Evolutionary conservation across 2,113 vertebrate genomes (phyloP).

Genomic region (Coracopsis vasa): DNA sequence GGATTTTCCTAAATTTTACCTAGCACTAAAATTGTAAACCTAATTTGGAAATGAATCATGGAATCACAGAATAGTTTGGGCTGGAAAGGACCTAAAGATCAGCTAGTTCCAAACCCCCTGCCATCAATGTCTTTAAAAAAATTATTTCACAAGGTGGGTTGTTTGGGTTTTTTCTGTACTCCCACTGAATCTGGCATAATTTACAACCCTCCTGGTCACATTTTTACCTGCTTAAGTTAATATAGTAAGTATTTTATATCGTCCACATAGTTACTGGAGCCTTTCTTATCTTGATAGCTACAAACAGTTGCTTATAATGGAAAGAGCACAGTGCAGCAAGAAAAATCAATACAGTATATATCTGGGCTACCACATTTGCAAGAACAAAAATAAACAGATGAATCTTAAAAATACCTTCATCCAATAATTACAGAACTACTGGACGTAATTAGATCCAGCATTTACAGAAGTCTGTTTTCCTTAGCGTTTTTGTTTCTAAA

Average conservation of each 20-base stretch:
- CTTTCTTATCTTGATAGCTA: not conserved
- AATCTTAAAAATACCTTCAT: not conserved
- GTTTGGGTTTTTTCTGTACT: not conserved
- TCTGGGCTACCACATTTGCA: not conserved
- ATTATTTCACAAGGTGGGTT: not conserved
- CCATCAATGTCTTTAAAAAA: not conserved
- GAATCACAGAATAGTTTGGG: not conserved
- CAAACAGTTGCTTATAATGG: not conserved
- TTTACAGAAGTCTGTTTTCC: not conserved
- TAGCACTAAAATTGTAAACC: not conserved
- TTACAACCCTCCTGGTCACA: not conserved
- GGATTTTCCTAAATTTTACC: not conserved
- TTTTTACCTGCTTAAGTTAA: not conserved
- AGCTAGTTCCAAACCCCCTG: not conserved
- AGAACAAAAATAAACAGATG: conserved; percentile 1
- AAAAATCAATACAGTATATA: not conserved
- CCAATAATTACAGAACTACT: not conserved
- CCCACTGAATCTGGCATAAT: not conserved
- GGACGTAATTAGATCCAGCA: not conserved
- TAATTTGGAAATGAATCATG: not conserved
- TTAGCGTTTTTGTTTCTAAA: not conserved
- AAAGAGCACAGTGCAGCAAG: not conserved
- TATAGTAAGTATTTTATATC: not conserved
- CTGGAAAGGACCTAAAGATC: not conserved
- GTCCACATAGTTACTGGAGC: not conserved